These are phyloP conservation scores for Antrozous pallidus DNA, from an alignment of 2,797 vertebrate genomes.

Conservation along the genomic window DNA sequence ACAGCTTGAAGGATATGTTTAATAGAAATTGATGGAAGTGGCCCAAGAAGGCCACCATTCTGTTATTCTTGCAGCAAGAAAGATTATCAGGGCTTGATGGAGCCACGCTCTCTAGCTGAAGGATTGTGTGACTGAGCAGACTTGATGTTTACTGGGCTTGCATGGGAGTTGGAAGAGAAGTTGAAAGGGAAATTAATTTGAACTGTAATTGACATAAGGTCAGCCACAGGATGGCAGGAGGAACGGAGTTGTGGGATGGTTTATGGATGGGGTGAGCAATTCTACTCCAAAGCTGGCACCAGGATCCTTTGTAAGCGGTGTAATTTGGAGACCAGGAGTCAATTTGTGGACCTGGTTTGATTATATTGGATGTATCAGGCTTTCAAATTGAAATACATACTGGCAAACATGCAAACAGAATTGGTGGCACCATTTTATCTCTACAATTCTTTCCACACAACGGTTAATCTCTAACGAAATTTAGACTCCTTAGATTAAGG, in stretches of 20 bases:
- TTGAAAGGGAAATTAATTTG: slow-evolving; percentile 70
- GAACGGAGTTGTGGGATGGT: not conserved
- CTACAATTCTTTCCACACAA: slow-evolving; percentile 11
- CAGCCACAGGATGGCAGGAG: slow-evolving; percentile 24
- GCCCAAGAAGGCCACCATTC: slow-evolving; percentile 65
- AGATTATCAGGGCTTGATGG: slow-evolving; percentile 73
- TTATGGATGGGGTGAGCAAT: not conserved
- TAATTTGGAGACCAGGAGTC: not conserved
- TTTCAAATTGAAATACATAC: not conserved
- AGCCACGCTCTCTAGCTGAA: slow-evolving; percentile 68
- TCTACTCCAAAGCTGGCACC: not conserved
- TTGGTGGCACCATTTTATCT: not conserved
- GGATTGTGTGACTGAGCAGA: slow-evolving; percentile 67
- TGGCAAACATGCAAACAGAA: not conserved
- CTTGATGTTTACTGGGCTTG: slow-evolving; percentile 66
- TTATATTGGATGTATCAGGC: not conserved
- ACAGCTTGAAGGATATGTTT: slow-evolving; percentile 76
- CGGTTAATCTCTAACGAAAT: slow-evolving; percentile 41
- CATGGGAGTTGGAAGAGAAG: not conserved
- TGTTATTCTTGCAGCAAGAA: slow-evolving; percentile 73
- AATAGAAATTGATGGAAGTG: slow-evolving; percentile 78
- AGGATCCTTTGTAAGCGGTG: slow-evolving; percentile 35
- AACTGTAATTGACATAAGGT: slow-evolving; percentile 60
- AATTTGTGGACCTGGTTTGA: not conserved
- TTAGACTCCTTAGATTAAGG: not conserved